Conservation (phyloP, 2,797 vertebrate species). For the Poecilia wingei region DNA sequence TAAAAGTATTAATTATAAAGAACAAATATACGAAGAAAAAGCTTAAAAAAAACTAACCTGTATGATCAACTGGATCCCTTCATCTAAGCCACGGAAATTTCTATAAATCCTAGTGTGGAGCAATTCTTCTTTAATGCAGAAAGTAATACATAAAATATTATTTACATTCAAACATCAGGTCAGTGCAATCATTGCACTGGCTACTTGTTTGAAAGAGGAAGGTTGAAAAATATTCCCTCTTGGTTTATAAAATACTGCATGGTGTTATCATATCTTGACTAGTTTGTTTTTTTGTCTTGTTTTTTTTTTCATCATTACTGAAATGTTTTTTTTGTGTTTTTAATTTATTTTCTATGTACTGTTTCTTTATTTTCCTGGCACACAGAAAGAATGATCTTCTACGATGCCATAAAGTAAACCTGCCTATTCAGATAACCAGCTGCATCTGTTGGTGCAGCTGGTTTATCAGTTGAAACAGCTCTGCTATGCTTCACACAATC, state of each 20-base stretch:
- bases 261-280: too few species aligned
- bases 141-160: background rate
- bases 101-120: conserved; percentile 1
- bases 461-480: conserved; percentile 37
- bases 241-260: too few species aligned
- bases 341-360: background rate
- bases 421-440: conserved; percentile 1
- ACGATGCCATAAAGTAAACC: background rate
- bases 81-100: background rate
- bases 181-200: background rate
- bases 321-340: background rate
- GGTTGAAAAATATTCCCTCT: too few species aligned
- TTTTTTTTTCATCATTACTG: background rate
- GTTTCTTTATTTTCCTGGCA: background rate
- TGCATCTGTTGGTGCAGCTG: conserved; percentile 37
- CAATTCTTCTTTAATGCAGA: background rate
- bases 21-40: background rate
- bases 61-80: background rate
- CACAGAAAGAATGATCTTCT: background rate
- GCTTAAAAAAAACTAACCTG: background rate
- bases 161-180: background rate
- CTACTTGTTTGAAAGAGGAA: too few species aligned
- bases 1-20: background rate
- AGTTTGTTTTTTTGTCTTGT: too few species aligned
- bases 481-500: conserved; percentile 31